Conservation (phyloP, 1,140 invertebrate genomes). For the Microplitis mediator region DNA sequence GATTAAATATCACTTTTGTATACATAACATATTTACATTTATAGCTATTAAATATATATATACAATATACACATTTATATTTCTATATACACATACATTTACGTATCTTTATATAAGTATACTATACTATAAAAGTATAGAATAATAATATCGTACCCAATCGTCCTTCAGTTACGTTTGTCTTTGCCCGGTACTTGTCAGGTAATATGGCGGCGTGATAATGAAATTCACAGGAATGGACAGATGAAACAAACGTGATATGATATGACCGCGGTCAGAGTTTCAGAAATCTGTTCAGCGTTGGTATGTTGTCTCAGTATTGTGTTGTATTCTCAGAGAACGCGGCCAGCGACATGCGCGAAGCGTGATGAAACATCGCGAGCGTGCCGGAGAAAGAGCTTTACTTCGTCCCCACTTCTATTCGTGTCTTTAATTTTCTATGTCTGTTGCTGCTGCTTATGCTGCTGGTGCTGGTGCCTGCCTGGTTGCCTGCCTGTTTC, state of each 20-base stretch:
- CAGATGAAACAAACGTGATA: neutral
- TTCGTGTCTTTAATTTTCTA: slow-evolving; percentile 6
- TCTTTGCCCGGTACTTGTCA: neutral
- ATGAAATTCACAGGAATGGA: neutral
- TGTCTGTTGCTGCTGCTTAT: neutral
- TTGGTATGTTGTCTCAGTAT: neutral
- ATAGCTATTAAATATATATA: no score
- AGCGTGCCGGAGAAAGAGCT: slow-evolving; percentile 19
- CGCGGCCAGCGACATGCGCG: slow-evolving; percentile 38
- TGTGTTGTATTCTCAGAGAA: slow-evolving; percentile 44
- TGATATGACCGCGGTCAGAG: neutral
- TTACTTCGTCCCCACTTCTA: slow-evolving; percentile 17
- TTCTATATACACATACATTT: no score
- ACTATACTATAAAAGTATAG: neutral
- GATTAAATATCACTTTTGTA: neutral
- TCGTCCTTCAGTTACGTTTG: neutral
- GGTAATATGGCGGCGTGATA: neutral
- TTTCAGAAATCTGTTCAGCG: slow-evolving; percentile 3
- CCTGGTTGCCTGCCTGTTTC: neutral
- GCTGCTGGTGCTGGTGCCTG: neutral
- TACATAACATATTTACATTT: no score
- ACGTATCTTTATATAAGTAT: neutral
- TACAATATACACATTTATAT: no score
- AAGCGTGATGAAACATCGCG: slow-evolving; percentile 30
- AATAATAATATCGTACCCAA: neutral